Evolutionary conservation across 2,113 vertebrate species (phyloP).

Genomic region (Charadrius vociferus): DNA sequence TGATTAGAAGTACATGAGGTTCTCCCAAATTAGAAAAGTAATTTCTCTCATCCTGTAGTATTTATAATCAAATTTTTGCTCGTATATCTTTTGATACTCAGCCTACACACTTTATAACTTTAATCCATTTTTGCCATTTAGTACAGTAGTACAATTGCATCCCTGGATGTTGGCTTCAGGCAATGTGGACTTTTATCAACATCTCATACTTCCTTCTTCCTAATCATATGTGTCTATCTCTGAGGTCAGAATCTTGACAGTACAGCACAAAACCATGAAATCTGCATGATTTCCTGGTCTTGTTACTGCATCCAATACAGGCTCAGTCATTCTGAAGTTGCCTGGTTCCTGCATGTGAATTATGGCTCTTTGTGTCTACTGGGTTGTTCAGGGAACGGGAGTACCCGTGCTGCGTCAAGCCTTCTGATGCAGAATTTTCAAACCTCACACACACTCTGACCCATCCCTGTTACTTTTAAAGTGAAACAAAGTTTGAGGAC

Average conservation of each 20-base stretch:
- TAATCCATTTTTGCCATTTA: neutral
- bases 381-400: neutral
- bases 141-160: neutral
- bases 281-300: neutral
- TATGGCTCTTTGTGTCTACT: too few species aligned
- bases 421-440: neutral
- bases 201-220: neutral
- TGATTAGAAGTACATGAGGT: neutral
- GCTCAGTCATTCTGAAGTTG: neutral
- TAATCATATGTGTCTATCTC: fast-evolving
- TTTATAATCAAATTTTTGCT: neutral
- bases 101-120: neutral
- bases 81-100: neutral
- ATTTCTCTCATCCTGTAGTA: neutral
- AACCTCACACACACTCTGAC: neutral
- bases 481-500: neutral
- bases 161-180: neutral
- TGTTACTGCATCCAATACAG: fast-evolving
- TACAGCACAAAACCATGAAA: neutral
- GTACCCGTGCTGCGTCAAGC: too few species aligned
- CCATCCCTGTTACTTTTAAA: neutral
- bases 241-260: neutral
- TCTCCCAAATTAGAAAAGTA: neutral
- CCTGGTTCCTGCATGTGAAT: neutral
- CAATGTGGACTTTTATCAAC: fast-evolving